A percentile compares a stretch with the other conserved stretches of the same genome.
phyloP scores from a whole-genome alignment of 2,113 vertebrate genomes.

The Gymnobelideus leadbeateri region DNA sequence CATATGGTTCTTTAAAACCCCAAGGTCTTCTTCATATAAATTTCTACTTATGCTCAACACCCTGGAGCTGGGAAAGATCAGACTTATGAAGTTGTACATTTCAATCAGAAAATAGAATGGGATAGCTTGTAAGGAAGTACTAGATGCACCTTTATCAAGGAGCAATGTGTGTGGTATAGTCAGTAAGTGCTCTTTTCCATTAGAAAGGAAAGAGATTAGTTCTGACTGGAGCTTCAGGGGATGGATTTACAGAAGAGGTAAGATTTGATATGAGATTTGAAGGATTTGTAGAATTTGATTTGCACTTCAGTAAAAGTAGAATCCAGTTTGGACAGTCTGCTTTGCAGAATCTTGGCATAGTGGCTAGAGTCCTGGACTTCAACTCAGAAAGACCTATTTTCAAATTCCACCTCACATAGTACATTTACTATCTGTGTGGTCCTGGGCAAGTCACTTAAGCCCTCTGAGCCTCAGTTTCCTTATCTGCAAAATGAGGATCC shows the following conservation, averaged over 20 bases:
- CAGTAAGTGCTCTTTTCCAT: background rate
- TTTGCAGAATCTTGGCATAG: background rate
- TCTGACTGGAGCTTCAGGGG: background rate
- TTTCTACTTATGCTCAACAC: background rate
- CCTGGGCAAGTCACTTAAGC: constrained; percentile 7
- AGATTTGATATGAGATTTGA: background rate
- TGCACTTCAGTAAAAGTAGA: background rate
- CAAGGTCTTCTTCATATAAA: background rate
- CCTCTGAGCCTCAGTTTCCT: constrained; percentile 24
- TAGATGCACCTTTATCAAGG: background rate
- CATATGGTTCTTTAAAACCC: background rate
- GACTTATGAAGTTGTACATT: background rate
- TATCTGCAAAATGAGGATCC: constrained; percentile 28
- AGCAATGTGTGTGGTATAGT: background rate
- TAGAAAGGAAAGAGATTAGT: background rate
- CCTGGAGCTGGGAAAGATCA: background rate
- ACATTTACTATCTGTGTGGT: background rate
- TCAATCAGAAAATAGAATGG: background rate
- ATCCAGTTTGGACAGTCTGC: background rate
- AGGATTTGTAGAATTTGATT: background rate
- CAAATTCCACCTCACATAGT: background rate
- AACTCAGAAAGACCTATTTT: background rate
- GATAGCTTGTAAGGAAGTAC: background rate
- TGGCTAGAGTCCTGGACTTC: background rate
- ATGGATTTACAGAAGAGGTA: background rate